phyloP scores from a whole-genome alignment of 1,140 invertebrate species.

The Copidosoma floridanum region DNA sequence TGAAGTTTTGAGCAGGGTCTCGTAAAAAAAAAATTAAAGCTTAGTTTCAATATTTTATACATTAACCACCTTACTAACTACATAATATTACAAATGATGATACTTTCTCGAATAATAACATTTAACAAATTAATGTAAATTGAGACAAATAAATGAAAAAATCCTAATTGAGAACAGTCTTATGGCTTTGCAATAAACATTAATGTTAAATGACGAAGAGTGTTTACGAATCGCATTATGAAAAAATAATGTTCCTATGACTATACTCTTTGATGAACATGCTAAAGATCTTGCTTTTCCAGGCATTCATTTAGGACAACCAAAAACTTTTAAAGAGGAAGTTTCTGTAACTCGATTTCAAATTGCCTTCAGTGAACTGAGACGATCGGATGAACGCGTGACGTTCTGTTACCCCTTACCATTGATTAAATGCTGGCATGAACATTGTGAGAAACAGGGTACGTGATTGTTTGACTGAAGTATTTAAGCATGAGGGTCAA shows the following conservation, averaged over 20 bases:
- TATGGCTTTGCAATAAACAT: conserved; percentile 38
- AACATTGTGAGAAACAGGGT: conserved; percentile 31
- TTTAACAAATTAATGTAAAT: background rate
- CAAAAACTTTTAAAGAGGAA: conserved; percentile 35
- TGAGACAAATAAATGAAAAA: conserved; percentile 29
- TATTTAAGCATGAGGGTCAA: conserved; percentile 33
- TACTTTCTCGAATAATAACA: background rate
- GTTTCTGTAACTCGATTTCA: conserved; percentile 27
- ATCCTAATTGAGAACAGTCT: conserved; percentile 35
- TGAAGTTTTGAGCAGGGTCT: no score
- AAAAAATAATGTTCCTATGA: conserved; percentile 30
- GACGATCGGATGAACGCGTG: conserved; percentile 29
- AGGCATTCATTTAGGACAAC: conserved; percentile 41
- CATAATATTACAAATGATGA: no score
- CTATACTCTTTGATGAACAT: conserved; percentile 36
- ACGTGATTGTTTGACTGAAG: conserved; percentile 25
- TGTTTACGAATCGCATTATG: conserved; percentile 38
- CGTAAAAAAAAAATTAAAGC: no score
- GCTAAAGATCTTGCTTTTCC: conserved; percentile 48
- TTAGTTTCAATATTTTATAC: no score
- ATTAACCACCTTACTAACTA: no score
- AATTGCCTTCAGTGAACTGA: conserved; percentile 33
- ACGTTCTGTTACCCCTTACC: conserved; percentile 26
- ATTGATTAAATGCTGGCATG: conserved; percentile 35
- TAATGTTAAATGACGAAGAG: conserved; percentile 40